Evolutionary conservation across 2,797 vertebrate genomes (phyloP).

Genomic region (Neosilurus mollespiculum): DNA sequence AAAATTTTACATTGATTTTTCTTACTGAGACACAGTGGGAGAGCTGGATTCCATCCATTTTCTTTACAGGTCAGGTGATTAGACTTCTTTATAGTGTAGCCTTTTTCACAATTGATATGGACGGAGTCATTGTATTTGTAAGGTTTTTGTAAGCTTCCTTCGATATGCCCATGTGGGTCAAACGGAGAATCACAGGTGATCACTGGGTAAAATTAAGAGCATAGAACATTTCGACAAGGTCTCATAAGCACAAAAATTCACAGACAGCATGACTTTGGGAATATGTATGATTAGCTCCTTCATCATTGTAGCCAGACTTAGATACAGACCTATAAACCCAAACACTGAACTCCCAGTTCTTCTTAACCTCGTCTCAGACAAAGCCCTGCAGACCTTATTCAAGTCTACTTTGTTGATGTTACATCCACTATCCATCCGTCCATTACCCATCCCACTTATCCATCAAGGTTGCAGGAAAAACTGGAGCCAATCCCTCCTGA

Average conservation of each 20-base stretch:
- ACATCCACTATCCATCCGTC: background rate
- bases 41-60: slow-evolving; percentile 27
- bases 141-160: background rate
- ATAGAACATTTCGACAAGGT: background rate
- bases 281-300: background rate
- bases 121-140: background rate
- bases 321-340: background rate
- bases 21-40: slow-evolving; percentile 40
- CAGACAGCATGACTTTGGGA: background rate
- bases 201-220: slow-evolving; percentile 11
- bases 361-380: background rate
- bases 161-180: background rate
- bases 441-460: too few species aligned
- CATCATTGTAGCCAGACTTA: background rate
- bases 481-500: too few species aligned
- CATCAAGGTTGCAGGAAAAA: too few species aligned
- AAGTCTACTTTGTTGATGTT: background rate
- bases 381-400: background rate
- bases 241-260: background rate
- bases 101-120: background rate
- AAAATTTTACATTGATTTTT: background rate
- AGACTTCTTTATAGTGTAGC: background rate
- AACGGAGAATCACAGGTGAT: background rate
- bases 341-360: background rate
- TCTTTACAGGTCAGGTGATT: background rate